Conservation (phyloP, 2,113 vertebrate genomes). For the Poecile atricapillus region DNA sequence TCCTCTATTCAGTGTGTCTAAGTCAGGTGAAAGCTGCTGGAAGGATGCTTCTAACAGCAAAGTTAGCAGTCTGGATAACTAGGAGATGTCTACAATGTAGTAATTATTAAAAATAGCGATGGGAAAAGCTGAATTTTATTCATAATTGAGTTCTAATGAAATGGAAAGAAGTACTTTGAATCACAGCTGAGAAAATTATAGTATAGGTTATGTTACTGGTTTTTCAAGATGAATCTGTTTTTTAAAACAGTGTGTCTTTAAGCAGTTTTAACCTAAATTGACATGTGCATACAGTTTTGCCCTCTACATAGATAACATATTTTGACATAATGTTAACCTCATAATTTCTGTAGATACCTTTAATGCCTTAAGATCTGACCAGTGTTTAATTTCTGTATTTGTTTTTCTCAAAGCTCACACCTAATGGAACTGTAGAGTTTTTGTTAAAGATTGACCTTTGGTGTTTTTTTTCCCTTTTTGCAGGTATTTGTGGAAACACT, state of each 20-base stretch:
- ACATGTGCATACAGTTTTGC: not conserved
- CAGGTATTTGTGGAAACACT: slow-evolving; percentile 99
- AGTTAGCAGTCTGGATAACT: not conserved
- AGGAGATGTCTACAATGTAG: not conserved
- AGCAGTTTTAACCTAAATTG: not conserved
- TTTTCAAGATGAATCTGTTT: not conserved
- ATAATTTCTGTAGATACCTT: not conserved
- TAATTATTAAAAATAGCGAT: not conserved
- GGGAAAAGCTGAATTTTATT: not conserved
- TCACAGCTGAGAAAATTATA: not conserved
- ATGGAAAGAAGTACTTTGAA: not conserved
- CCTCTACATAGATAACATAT: not conserved
- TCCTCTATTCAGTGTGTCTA: not conserved
- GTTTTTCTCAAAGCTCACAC: not conserved
- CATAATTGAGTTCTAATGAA: not conserved
- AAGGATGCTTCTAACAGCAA: not conserved
- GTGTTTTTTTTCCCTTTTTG: not conserved
- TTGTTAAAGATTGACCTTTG: slow-evolving; percentile 30
- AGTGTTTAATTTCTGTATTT: not conserved
- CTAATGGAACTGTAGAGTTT: not conserved
- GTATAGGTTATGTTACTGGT: not conserved
- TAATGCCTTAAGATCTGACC: not conserved
- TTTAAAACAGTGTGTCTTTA: not conserved
- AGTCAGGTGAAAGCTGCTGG: not conserved
- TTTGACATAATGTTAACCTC: not conserved